Conservation (phyloP, 2,888 invertebrate genomes). For the Amiota mariae region DNA sequence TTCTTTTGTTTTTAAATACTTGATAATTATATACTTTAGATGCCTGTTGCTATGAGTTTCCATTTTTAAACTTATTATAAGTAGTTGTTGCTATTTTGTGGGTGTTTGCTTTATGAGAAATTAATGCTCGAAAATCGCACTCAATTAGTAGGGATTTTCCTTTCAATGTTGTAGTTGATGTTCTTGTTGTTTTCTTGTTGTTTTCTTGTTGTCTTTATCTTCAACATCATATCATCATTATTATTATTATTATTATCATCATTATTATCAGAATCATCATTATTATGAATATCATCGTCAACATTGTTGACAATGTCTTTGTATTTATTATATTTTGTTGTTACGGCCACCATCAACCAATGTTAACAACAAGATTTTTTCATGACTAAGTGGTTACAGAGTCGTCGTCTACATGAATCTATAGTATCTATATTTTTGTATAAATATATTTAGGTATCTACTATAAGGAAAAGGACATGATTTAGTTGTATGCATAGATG, state of each 20-base stretch:
- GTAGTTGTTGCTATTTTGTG: slow-evolving; percentile 24
- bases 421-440: slow-evolving; percentile 41
- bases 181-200: not conserved
- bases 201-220: not conserved
- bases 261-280: slow-evolving; percentile 1
- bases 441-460: not conserved
- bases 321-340: slow-evolving; percentile 10
- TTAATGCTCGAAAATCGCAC: slow-evolving; percentile 68
- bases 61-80: not conserved
- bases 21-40: slow-evolving; percentile 48
- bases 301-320: not conserved
- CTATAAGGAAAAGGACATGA: not conserved
- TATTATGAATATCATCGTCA: not conserved
- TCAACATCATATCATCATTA: slow-evolving; percentile 3
- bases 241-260: not conserved
- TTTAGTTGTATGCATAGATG: not conserved
- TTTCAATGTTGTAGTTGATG: slow-evolving; percentile 59
- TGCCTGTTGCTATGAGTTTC: slow-evolving; percentile 41
- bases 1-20: slow-evolving; percentile 40
- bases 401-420: slow-evolving; percentile 49
- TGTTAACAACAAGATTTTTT: not conserved
- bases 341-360: not conserved
- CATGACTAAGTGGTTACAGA: not conserved
- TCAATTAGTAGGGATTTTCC: slow-evolving; percentile 65
- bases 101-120: slow-evolving; percentile 61